Evolutionary conservation across 1,140 invertebrate genomes (phyloP), one percentile per base, ranked within the genome.

Genomic region (Metaphire vulgaris): DNA sequence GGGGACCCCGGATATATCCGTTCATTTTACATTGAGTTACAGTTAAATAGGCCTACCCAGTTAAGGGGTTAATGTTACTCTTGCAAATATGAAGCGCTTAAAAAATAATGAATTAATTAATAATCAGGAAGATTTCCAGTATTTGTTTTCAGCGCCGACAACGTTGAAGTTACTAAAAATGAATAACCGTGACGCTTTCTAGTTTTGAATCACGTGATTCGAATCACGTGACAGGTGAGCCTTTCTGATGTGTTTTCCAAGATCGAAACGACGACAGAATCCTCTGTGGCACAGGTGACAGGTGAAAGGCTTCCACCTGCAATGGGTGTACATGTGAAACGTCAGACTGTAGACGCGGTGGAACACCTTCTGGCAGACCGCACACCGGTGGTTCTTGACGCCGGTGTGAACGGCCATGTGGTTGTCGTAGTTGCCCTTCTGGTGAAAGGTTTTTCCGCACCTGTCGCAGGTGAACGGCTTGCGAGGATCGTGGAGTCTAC

Each of bases 401-500:
- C 93, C 93, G 81, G 92, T 96, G 86, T 99, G 97, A 0, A 97
- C 99, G 28, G 99, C 87, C 84, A 95, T 93, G 81, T 99, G 97
- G 86, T 99, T 99, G 87, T 99, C 99, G 87, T 98, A 99, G 86
- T 99, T 99, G 74, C 97, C 97, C 86, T 98, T 99, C 87, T 98
- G 88, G 81, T 86, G 88, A 86, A 97, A 98, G 0, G 93, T 96
- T 86, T 98, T 99, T 21, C 95, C 93, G 85, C 97, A 99, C 56
- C 95, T 92, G 79, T 88, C 87, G 83, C 96, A 98, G 26, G 83
- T 81, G 76, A 80, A 87, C 0, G 97, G 97, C 83, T 99, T 99
- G 86, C 95, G 97, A 1, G 95, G 95, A 2, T 85, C 91, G 85
- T 99, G 97, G 79, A 99, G 99, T 21, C 96, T 88, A 14, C 95